phyloP scores from a whole-genome alignment of 1,140 invertebrate species.

The Drosophila fuyamai region DNA sequence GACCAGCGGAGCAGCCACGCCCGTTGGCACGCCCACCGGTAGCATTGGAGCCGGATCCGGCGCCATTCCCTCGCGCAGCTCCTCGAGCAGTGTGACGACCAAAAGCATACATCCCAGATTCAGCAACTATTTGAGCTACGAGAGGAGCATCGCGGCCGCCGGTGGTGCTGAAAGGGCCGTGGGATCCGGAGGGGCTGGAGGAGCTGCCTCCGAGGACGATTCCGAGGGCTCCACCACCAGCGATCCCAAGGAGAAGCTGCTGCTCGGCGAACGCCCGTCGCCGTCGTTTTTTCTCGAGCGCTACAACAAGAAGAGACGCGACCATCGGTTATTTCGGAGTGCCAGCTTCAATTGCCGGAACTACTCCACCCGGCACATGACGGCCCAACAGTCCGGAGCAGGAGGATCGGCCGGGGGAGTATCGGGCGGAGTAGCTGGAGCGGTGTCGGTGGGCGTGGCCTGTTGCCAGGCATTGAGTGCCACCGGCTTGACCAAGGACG shows the following conservation, averaged over 20 bases:
- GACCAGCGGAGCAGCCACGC: slow-evolving; percentile 67
- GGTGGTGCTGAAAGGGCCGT: not conserved
- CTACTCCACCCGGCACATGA: slow-evolving; percentile 73
- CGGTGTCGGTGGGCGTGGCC: slow-evolving; percentile 37
- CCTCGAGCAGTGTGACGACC: slow-evolving; percentile 36
- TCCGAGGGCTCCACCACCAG: slow-evolving; percentile 84
- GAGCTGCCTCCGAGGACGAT: slow-evolving; percentile 73
- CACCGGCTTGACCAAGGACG: slow-evolving; percentile 89
- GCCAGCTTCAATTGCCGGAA: slow-evolving; percentile 84
- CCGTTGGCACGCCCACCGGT: slow-evolving; percentile 55
- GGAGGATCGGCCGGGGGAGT: slow-evolving; percentile 6
- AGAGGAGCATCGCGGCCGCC: slow-evolving; percentile 19
- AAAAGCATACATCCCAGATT: slow-evolving; percentile 65
- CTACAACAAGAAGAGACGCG: slow-evolving; percentile 83
- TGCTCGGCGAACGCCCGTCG: slow-evolving; percentile 60
- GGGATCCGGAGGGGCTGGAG: slow-evolving; percentile 18
- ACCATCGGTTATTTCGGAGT: slow-evolving; percentile 81
- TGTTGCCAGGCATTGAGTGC: slow-evolving; percentile 59
- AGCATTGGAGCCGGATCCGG: slow-evolving; percentile 27
- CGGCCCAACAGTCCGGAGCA: slow-evolving; percentile 7
- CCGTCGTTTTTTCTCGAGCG: slow-evolving; percentile 84
- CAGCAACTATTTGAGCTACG: slow-evolving; percentile 53
- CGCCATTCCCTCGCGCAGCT: slow-evolving; percentile 20
- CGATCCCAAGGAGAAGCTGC: slow-evolving; percentile 79
- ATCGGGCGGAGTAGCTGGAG: slow-evolving; percentile 15